Evolutionary conservation across 2,797 vertebrate species (phyloP).

Genomic region (Rhodeus uyekii): DNA sequence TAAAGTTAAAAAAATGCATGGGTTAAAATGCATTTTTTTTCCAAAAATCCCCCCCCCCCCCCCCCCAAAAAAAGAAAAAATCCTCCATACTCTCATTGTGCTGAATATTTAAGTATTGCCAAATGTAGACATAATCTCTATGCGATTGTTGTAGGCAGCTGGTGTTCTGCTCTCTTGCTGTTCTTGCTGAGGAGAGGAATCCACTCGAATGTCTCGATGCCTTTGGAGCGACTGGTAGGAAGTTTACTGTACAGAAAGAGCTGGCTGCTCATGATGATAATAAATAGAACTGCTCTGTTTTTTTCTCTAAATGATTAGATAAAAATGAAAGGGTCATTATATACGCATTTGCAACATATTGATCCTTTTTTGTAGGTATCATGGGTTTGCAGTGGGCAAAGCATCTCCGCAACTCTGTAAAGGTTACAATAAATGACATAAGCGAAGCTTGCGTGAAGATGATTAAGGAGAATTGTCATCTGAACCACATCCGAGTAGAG

Average conservation of each 20-base stretch:
- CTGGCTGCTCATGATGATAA: neutral
- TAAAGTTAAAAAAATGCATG: neutral
- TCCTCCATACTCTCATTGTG: neutral
- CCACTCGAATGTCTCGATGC: constrained; percentile 95
- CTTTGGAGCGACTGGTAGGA: constrained; percentile 92
- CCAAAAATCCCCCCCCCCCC: too few relatives aligned
- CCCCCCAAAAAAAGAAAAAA: too few relatives aligned
- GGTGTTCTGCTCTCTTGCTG: constrained; percentile 90
- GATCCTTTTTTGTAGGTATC: constrained; percentile 80
- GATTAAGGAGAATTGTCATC: constrained; percentile 92
- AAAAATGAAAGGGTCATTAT: neutral
- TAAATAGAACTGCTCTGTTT: neutral
- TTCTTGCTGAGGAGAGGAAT: constrained; percentile 86
- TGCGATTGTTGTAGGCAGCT: constrained; percentile 81
- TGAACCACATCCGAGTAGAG: constrained; percentile 89
- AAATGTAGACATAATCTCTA: neutral
- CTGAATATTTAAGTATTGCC: neutral
- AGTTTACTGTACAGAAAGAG: neutral
- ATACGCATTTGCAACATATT: neutral
- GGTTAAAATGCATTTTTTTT: too few relatives aligned
- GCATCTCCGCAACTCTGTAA: constrained; percentile 86
- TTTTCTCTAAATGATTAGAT: neutral
- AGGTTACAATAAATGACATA: constrained; percentile 94
- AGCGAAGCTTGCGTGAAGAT: constrained; percentile 88
- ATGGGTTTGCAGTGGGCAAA: constrained; percentile 99